phyloP scores from a whole-genome alignment of 2,888 invertebrate species.

The Dryobota labecula region DNA sequence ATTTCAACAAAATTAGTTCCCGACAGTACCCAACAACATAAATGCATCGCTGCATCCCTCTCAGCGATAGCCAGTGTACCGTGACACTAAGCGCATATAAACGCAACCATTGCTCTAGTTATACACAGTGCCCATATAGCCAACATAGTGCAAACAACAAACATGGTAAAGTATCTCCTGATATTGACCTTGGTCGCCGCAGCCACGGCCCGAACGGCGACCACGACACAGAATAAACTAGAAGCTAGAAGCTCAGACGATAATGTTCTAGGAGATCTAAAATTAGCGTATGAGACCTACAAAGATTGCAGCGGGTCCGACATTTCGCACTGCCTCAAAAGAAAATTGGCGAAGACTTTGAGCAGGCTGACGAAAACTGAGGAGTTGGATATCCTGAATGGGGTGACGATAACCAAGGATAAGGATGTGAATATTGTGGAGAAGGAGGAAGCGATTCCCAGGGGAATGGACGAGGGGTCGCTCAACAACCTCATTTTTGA shows the following conservation, averaged over 20 bases:
- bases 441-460: conserved; percentile 93
- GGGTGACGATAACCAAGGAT: conserved; percentile 94
- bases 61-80: conserved; percentile 84
- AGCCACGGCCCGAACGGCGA: conserved; percentile 89
- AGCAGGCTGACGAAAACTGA: conserved; percentile 93
- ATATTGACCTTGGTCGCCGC: conserved; percentile 89
- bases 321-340: conserved; percentile 93
- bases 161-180: conserved; percentile 91
- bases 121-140: conserved; percentile 85
- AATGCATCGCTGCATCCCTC: conserved; percentile 89
- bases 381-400: conserved; percentile 93
- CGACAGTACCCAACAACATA: conserved; percentile 79
- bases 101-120: conserved; percentile 84
- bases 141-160: conserved; percentile 84
- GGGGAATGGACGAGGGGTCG: conserved; percentile 93
- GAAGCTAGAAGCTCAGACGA: conserved; percentile 86
- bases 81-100: conserved; percentile 89
- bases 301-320: conserved; percentile 94
- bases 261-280: conserved; percentile 92
- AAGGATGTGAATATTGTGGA: conserved; percentile 89
- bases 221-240: conserved; percentile 85
- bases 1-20: conserved; percentile 62
- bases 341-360: conserved; percentile 94
- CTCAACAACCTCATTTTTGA: conserved; percentile 94
- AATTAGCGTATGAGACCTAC: conserved; percentile 94